Conservation (phyloP, 2,113 vertebrate genomes). For the Zeus faber region DNA sequence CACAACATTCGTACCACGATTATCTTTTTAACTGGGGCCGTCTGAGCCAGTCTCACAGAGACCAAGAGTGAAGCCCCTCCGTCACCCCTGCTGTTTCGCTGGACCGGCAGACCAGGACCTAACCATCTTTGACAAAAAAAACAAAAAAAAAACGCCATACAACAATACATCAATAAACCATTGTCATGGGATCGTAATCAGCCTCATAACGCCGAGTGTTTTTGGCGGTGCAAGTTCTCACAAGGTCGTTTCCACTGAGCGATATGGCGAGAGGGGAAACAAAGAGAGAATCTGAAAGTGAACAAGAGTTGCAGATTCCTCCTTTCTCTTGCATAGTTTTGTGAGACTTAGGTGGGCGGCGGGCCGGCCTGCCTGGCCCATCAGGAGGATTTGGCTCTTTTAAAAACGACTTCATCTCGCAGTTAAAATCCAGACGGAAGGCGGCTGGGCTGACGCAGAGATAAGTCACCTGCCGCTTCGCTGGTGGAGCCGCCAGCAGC, state of each 20-base stretch:
- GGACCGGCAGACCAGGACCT: slow-evolving; percentile 96
- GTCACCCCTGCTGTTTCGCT: slow-evolving; percentile 88
- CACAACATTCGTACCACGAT: slow-evolving; percentile 99
- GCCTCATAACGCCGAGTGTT: slow-evolving; percentile 78
- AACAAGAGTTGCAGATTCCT: slow-evolving; percentile 68
- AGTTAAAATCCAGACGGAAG: too few species aligned
- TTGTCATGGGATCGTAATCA: slow-evolving; percentile 34
- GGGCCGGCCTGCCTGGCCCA: slow-evolving; percentile 58
- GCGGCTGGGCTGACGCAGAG: too few species aligned
- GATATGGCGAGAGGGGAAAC: slow-evolving; percentile 44
- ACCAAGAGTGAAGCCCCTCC: slow-evolving; percentile 99
- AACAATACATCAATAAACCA: slow-evolving; percentile 77
- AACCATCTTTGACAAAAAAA: slow-evolving; percentile 92
- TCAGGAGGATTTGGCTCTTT: slow-evolving; percentile 26
- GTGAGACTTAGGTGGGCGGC: slow-evolving; percentile 58
- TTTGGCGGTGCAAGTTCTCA: slow-evolving; percentile 66
- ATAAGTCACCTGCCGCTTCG: too few species aligned
- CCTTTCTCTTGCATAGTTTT: slow-evolving; percentile 82
- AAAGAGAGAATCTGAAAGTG: slow-evolving; percentile 16
- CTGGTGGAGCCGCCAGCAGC: too few species aligned
- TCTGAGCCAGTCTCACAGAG: slow-evolving; percentile 99
- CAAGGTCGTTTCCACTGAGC: slow-evolving; percentile 50
- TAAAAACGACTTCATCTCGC: too few species aligned
- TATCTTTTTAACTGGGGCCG: slow-evolving; percentile 87
- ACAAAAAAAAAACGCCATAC: slow-evolving; percentile 71